Conservation (phyloP, 2,113 vertebrate species). For the Speoplatyrhinus poulsoni region DNA sequence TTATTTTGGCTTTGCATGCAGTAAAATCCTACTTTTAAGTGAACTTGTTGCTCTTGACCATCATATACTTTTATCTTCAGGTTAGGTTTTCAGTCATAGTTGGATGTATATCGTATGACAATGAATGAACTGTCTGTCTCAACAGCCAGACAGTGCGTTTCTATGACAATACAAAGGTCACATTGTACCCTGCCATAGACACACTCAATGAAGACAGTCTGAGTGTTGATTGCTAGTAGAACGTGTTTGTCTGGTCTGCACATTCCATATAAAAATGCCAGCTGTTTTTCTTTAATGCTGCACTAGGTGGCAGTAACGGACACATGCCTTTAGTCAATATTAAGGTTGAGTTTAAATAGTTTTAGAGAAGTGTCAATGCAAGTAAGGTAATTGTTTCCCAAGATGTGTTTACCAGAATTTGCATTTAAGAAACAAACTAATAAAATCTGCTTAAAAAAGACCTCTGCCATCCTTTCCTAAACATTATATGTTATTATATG, state of each 20-base stretch:
- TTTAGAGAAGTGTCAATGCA: background rate
- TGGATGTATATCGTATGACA: no score
- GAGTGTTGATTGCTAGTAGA: background rate
- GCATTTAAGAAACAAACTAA: background rate
- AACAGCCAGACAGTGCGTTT: background rate
- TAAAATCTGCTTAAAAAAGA: no score
- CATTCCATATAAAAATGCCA: background rate
- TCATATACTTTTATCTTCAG: background rate
- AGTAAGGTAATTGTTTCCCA: no score
- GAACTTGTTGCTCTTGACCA: no score
- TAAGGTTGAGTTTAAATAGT: background rate
- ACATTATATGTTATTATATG: no score
- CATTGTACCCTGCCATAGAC: background rate
- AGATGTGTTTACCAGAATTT: no score
- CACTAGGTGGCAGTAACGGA: conserved; percentile 36
- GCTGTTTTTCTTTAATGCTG: background rate
- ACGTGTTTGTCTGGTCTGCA: no score
- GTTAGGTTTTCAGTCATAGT: no score
- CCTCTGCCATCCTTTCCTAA: no score
- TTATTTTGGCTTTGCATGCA: no score
- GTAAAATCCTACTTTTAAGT: no score
- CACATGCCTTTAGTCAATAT: background rate
- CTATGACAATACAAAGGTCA: conserved; percentile 21
- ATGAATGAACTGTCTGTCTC: no score
- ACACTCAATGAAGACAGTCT: background rate